A percentile compares a stretch with the other conserved stretches of the same genome.
These are phyloP conservation scores for Saturnia japonica DNA, from an alignment of 2,888 invertebrate species.

Conservation along the genomic window DNA sequence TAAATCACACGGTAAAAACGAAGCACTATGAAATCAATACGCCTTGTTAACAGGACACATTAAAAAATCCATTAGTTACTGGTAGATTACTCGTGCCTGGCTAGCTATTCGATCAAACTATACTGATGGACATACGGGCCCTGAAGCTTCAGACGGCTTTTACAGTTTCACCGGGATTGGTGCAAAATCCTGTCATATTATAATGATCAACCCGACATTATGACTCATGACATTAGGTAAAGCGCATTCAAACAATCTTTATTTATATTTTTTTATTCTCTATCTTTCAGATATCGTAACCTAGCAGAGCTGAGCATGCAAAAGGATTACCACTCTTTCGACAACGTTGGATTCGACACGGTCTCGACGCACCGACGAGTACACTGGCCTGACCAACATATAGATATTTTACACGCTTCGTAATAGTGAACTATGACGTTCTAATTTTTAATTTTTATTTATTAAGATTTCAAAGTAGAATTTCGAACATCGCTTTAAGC, in stretches of 20 bases:
- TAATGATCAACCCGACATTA: too few species aligned
- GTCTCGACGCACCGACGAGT: constrained; percentile 85
- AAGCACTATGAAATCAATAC: too few species aligned
- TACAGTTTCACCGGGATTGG: too few species aligned
- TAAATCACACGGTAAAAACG: too few species aligned
- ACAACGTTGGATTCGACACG: constrained; percentile 85
- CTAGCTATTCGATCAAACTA: too few species aligned
- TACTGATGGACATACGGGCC: too few species aligned
- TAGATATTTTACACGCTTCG: constrained; percentile 63
- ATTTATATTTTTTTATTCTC: not conserved
- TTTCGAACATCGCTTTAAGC: not conserved
- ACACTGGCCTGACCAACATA: constrained; percentile 85
- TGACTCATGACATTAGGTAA: not conserved
- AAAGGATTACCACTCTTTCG: constrained; percentile 79
- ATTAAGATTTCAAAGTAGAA: not conserved
- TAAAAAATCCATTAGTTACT: too few species aligned
- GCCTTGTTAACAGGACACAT: too few species aligned
- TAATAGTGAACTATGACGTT: constrained; percentile 27
- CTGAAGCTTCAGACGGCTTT: too few species aligned
- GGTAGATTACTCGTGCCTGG: too few species aligned
- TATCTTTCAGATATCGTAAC: constrained; percentile 63
- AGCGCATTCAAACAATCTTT: not conserved
- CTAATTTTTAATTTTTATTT: not conserved
- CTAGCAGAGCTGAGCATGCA: constrained; percentile 74
- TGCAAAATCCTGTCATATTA: too few species aligned